Evolutionary conservation across 2,888 invertebrate species (phyloP), one percentile per base, ranked within the genome.

Genomic region (Scelioninae gen. 1): DNA sequence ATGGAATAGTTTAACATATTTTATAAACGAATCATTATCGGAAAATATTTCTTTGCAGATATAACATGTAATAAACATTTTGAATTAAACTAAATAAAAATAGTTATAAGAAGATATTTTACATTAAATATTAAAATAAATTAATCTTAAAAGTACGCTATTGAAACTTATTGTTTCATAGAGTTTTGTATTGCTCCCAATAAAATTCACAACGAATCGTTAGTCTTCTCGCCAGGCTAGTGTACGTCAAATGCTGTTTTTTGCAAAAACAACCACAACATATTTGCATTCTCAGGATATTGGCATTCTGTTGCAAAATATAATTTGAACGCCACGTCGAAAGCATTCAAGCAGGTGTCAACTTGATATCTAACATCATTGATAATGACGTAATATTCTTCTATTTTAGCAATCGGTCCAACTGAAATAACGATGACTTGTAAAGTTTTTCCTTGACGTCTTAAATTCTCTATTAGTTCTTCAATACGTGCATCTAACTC

Each of bases 221-320:
- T 78, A 0, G 56, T 4, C 65, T 71, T 71, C 6, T 78, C 78
- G n/a, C 32, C 10, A n/a, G 56, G 49, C 7, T n/a, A 29, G 38
- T 78, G 55, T 8, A 71, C 29, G 3, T 49, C 34, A 15, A 45
- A 62, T 0, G 5, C 69, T 0, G 55, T 69, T 47, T 47, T 69
- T 56, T 78, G 78, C 15, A 72, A 43, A 58, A 72, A 79, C 13
- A 58, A n/a, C 78, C 69, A 78, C 38, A 71, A 49, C 10, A 49
- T 71, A 11, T 40, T 56, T 7, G 78, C 45, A 40, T 78, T 49
- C 0, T 55, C 55, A 0, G 71, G 78, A 29, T 78, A 78, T 2
- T 71, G 34, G 13, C 62, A 69, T 5, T 78, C 56, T 6, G 29
- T 8, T 11, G 78, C 55, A 31, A 38, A 78, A 16, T 71, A 78